Conservation (phyloP, 1,140 invertebrate genomes). For the Drosophila bocki region DNA sequence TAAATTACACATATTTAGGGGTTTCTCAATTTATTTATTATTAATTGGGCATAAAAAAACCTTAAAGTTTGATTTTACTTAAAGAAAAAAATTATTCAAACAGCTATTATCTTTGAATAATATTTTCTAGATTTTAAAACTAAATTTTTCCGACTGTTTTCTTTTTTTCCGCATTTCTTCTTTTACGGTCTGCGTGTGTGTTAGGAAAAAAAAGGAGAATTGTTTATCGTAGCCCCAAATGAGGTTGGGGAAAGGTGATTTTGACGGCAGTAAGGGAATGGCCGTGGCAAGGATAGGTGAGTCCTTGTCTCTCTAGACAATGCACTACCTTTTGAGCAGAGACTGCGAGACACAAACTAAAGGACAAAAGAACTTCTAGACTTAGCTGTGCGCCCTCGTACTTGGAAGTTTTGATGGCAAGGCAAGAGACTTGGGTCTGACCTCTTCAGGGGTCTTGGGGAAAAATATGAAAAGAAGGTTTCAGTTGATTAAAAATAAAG, state of each 20-base stretch:
- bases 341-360: conserved; percentile 11
- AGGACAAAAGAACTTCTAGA: conserved; percentile 27
- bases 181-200: conserved; percentile 24
- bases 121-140: neutral
- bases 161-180: conserved; percentile 1
- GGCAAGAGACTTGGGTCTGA: conserved; percentile 1
- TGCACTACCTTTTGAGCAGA: conserved; percentile 19
- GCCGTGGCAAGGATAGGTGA: conserved; percentile 5
- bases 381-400: conserved; percentile 8
- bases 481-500: conserved; percentile 10
- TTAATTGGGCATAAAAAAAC: too few species aligned
- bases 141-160: conserved; percentile 1
- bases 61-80: too few species aligned
- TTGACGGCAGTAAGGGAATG: neutral
- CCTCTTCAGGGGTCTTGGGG: neutral
- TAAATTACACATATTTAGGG: too few species aligned
- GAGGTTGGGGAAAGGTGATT: conserved; percentile 16
- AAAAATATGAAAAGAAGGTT: conserved; percentile 7
- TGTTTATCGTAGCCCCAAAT: conserved; percentile 14
- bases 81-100: too few species aligned
- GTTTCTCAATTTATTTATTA: too few species aligned
- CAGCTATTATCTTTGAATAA: neutral
- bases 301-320: conserved; percentile 40
- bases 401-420: conserved; percentile 2
- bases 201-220: conserved; percentile 13